Evolutionary conservation across 2,113 vertebrate species (phyloP).

Genomic region (Bubo blakistoni): DNA sequence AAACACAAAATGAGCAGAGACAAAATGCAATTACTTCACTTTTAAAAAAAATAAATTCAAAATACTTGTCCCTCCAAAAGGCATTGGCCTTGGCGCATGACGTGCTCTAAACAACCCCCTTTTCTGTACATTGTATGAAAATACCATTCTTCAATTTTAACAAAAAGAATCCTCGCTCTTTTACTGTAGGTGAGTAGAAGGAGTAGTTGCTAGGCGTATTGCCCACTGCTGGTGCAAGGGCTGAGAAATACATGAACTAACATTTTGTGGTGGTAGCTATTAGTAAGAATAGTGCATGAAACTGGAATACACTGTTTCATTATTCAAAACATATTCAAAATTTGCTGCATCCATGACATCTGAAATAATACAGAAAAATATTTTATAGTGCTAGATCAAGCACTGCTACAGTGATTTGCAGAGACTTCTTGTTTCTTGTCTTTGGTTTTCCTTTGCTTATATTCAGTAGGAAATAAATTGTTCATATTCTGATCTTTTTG

Average conservation of each 20-base stretch:
- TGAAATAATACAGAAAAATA: not conserved
- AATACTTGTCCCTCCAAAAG: not conserved
- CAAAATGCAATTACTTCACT: not conserved
- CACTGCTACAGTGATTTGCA: not conserved
- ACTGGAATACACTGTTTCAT: not conserved
- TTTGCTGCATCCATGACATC: not conserved
- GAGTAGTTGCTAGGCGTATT: not conserved
- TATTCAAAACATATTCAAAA: not conserved
- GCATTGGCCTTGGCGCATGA: not conserved
- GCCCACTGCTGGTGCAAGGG: not conserved
- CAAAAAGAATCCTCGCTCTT: not conserved
- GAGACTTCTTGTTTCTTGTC: not conserved
- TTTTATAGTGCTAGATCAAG: not conserved
- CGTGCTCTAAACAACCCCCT: not conserved
- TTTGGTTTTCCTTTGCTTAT: not conserved
- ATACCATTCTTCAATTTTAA: constrained; percentile 18
- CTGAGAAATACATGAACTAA: not conserved
- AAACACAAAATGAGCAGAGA: not conserved
- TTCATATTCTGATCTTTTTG: not conserved
- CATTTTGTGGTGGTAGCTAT: not conserved
- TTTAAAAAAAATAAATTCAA: not conserved
- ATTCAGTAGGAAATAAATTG: not conserved
- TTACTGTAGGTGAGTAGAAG: not conserved
- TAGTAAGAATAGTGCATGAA: not conserved
- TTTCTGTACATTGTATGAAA: constrained; percentile 13